Base-by-base conservation (phyloP, 35 echinoderm and acorn worm species). In the Hemicentrotus pulcherrimus region DNA sequence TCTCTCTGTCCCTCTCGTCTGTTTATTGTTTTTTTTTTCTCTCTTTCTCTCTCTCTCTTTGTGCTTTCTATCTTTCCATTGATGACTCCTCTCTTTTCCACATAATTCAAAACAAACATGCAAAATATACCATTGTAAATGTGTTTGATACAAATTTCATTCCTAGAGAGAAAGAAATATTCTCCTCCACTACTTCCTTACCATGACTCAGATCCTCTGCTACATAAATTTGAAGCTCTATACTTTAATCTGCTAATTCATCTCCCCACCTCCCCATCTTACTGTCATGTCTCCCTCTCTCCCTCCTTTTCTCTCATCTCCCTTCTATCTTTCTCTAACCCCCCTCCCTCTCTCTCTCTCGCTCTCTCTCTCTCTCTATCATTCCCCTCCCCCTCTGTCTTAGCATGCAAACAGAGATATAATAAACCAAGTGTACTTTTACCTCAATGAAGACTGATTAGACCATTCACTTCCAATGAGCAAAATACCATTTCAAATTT, bases 361-460 rank as follows among this genome's bases (percentile, higher is more conserved):
- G 12, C 32, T 32, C 7, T 9, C 32, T 35, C 86, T 1, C 86
- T 1, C 86, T 6, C n/a, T 11, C 9, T 33, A 4, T 61, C 61
- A 1, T 24, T 24, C 0, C 22, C 61, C 61, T 28, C 61, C 9
- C 1, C 24, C 22, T n/a, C 22, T 78, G 7, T 14, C 5, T 33
- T 78, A n/a, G 19, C 4, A 28, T 78, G 19, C 5, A 78, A 4
- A 78, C 4, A 78, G 6, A 78, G 65, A 1, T 16, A 59, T n/a
- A 18, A 78, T 78, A 78, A n/a, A 78, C n/a, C 65, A 78, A 78
- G 65, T 78, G 65, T n/a, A 78, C 65, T 78, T 78, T 78, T n/a
- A 78, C 22, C 65, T 78, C 0, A 78, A 78, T 78, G 19, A 78
- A 78, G 65, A 78, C 65, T 78, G 65, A 78, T 78, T 28, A n/a